These are phyloP conservation scores for Acrocyrtus sp. DNA, from an alignment of 2,888 invertebrate genomes.

Conservation along the genomic window DNA sequence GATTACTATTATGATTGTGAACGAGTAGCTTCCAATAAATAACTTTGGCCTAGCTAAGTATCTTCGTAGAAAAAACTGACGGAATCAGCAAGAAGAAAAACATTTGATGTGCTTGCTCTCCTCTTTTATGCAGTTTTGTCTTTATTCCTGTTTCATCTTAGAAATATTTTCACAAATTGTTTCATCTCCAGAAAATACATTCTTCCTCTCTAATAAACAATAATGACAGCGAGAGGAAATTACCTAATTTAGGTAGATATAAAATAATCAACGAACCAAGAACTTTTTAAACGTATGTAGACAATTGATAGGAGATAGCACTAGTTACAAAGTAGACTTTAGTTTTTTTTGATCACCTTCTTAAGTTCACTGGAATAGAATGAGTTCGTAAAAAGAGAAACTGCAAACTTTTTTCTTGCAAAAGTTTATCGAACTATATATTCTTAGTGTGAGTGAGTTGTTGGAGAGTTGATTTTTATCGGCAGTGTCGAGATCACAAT, in stretches of 20 bases:
- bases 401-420: too few relatives aligned
- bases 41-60: background rate
- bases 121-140: background rate
- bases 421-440: too few relatives aligned
- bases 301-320: too few relatives aligned
- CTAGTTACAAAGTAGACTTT: background rate
- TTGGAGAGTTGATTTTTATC: too few relatives aligned
- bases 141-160: background rate
- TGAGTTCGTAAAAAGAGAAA: background rate
- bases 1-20: background rate
- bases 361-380: background rate
- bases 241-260: background rate
- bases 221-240: constrained; percentile 17
- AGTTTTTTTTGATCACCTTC: background rate
- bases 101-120: background rate
- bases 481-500: constrained; percentile 37
- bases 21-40: background rate
- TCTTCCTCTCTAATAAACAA: constrained; percentile 22
- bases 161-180: background rate
- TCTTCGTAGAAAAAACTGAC: too few relatives aligned
- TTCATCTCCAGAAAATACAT: too few relatives aligned
- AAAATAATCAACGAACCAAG: constrained; percentile 7
- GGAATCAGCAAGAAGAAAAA: background rate
- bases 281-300: background rate
- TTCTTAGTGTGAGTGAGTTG: too few relatives aligned